Base-by-base conservation (phyloP, 92 coral and sea anemone species). In the Umimayanthus kanabou region DNA sequence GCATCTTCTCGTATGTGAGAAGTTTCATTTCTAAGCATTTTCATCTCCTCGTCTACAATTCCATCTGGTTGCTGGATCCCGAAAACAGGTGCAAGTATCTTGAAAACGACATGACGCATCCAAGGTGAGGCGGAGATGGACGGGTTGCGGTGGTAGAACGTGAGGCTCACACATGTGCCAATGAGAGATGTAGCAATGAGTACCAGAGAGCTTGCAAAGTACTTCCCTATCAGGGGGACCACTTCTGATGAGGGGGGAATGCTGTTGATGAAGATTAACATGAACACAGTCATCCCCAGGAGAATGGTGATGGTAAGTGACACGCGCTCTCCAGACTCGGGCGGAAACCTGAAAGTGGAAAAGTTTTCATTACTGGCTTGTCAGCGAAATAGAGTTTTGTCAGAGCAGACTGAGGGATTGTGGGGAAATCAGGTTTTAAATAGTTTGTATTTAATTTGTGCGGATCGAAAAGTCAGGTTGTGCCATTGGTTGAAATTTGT, bases 221-320 rank as follows among this genome's bases (percentile, higher is more conserved):
- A 94, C 39, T 87, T 89, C 4, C 94, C 97, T 14, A 94, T 94
- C 83, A 94, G 89, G 9, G 97, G 97, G n/a, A 92, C 93, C 13
- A 94, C 97, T 80, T 92, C 94, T 13, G 93, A 90, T 0, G 93
- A 85, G 4, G 97, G 95, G 39, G 97, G 97, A 81, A 94, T 94
- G 53, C 92, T 91, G 26, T 92, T 93, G 82, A 90, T 92, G 81
- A 94, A 94, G 75, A 94, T 89, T 66, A 94, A 28, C 95, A 94
- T 85, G 80, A 94, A 94, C 18, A 94, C 97, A 2, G 97, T 94
- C 90, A 94, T 89, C 20, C 97, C 97, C 9, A 94, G 91, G 6
- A 94, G 87, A 81, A 94, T 90, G 78, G 97, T 94, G 26, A 94
- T 94, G 29, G 92, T 92, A 3, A 94, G 85, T 10, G 97, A 94